Evolutionary conservation across 1,140 invertebrate species (phyloP), one percentile per base, ranked within the genome.

Genomic region (Mylabris phalerata): DNA sequence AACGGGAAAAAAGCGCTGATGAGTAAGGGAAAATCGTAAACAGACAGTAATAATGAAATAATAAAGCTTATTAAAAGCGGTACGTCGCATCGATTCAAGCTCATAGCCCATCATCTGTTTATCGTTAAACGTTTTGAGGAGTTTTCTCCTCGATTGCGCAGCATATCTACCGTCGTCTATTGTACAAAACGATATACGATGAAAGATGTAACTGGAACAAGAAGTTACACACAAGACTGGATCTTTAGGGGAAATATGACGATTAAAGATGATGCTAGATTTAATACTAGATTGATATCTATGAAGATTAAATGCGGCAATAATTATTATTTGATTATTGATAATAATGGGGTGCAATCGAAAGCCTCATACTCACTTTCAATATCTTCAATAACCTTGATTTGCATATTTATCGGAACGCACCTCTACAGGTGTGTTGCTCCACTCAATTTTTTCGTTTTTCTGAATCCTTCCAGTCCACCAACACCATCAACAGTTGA

Each of bases 401-500:
- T 19, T 19, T 19, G 19, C 32, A 32, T 42, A 42, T n/a, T 42
- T 42, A 10, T 5, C 11, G 9, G 5, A 42, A 10, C 11, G 4
- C 4, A 9, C 9, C 11, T 42, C 41, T 11, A 42, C 9, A 42
- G 11, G 11, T 42, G 9, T 10, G 9, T 42, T 7, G 41, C 9
- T n/a, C 9, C 4, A 4, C 10, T 42, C 10, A 3, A 9, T n/a
- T 42, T 42, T 42, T 42, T 9, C 9, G 0, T 10, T 11, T 42
- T 10, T 11, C 11, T n/a, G 56, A 56, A 49, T 60, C 46, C 46
- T 63, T 59, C 58, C 57, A 55, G 55, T 62, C 55, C 54, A 58
- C 48, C 48, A 32, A 32, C 32, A 32, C 57, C 41, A 26, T 54
- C 64, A 66, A 60, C 63, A 63, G 65, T 65, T 65, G 66, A 67